Conservation (phyloP, 1,140 invertebrate genomes). For the Xylocopa sonorina region DNA sequence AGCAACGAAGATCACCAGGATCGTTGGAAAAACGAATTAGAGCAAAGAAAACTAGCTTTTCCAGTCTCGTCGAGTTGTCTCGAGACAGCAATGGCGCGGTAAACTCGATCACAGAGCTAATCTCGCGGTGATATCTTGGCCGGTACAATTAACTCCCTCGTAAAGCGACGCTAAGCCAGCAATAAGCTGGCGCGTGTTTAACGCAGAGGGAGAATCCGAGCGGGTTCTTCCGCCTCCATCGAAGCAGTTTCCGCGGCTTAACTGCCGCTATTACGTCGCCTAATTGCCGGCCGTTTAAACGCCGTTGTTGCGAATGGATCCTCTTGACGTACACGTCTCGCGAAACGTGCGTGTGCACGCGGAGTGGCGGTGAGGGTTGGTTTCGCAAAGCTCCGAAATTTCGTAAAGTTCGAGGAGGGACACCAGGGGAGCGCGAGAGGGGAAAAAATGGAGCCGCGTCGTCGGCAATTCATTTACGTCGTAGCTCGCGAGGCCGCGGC, state of each 20-base stretch:
- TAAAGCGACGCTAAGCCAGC: conserved; percentile 58
- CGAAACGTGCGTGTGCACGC: too few species aligned
- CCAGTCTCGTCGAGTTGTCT: neutral
- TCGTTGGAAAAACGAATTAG: too few species aligned
- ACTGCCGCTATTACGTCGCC: conserved; percentile 69
- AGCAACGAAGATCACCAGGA: too few species aligned
- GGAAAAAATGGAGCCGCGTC: neutral
- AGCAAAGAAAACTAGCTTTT: neutral
- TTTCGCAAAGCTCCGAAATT: too few species aligned
- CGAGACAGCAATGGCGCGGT: conserved; percentile 44
- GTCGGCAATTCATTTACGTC: conserved; percentile 28
- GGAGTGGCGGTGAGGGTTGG: too few species aligned
- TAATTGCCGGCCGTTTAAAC: conserved; percentile 72
- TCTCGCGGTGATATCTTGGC: conserved; percentile 51
- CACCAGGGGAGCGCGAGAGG: too few species aligned
- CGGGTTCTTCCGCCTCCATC: neutral
- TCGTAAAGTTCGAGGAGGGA: too few species aligned
- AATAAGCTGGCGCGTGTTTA: conserved; percentile 64
- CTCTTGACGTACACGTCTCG: conserved; percentile 35
- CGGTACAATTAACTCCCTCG: conserved; percentile 66
- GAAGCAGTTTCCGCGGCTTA: conserved; percentile 41
- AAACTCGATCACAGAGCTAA: conserved; percentile 67
- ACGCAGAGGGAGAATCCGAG: conserved; percentile 59
- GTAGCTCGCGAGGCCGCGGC: conserved; percentile 2
- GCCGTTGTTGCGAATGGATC: conserved; percentile 60